Conservation (phyloP, 2,113 vertebrate genomes). For the Alces alces region DNA sequence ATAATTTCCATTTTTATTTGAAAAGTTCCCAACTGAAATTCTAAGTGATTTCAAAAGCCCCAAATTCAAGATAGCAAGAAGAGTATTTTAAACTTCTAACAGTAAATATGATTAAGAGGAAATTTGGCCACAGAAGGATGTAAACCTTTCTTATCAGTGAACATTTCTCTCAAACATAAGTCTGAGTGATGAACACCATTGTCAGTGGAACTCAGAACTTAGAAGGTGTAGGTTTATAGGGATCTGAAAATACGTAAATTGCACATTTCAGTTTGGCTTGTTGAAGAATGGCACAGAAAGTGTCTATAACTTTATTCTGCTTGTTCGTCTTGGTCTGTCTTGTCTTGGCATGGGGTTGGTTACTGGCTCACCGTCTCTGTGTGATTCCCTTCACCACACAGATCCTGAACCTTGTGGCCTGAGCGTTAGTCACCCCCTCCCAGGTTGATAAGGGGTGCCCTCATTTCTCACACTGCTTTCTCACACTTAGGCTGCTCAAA, state of each 20-base stretch:
- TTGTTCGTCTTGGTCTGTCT: background rate
- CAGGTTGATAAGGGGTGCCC: no score
- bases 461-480: background rate
- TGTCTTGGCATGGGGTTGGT: constrained; percentile 2
- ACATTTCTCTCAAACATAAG: background rate
- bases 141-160: background rate
- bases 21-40: background rate
- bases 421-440: rapidly evolving
- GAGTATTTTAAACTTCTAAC: background rate
- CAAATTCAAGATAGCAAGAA: background rate
- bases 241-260: background rate
- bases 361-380: background rate
- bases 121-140: rapidly evolving
- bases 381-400: background rate
- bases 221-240: background rate
- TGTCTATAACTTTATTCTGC: constrained; percentile 8
- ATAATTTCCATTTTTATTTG: constrained; percentile 35
- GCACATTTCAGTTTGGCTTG: background rate
- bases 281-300: background rate
- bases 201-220: background rate
- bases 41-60: background rate
- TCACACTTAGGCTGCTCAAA: constrained; percentile 81
- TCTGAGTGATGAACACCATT: background rate
- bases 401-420: background rate
- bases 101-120: background rate